These are phyloP conservation scores for Papilio polytes DNA, from an alignment of 1,140 invertebrate species.

Conservation along the genomic window DNA sequence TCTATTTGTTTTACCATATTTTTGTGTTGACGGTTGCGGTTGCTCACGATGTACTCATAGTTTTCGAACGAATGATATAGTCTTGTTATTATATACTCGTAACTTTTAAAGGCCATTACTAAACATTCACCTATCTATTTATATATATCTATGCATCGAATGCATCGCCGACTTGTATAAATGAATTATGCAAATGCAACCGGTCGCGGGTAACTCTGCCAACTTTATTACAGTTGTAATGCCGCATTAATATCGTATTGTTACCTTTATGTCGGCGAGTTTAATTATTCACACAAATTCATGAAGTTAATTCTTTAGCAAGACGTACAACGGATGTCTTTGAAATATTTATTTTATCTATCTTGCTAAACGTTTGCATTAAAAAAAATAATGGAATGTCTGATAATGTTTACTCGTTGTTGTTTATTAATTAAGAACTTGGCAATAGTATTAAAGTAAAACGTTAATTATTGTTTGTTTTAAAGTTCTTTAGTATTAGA, in stretches of 20 bases:
- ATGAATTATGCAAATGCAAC: constrained; percentile 73
- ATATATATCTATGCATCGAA: constrained; percentile 39
- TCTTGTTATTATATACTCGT: too few species aligned
- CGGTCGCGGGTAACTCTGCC: constrained; percentile 46
- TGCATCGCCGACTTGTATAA: constrained; percentile 70
- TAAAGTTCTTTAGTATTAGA: too few species aligned
- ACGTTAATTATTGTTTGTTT: too few species aligned
- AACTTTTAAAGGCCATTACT: too few species aligned
- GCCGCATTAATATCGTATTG: constrained; percentile 55
- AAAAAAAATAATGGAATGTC: not conserved
- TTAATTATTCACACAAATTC: constrained; percentile 52
- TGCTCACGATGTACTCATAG: too few species aligned
- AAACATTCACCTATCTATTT: too few species aligned
- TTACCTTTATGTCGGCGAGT: constrained; percentile 49
- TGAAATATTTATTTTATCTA: constrained; percentile 28
- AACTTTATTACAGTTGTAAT: constrained; percentile 60
- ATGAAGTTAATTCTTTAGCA: constrained; percentile 37
- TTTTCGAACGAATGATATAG: too few species aligned
- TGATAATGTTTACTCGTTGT: not conserved
- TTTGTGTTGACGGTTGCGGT: too few species aligned
- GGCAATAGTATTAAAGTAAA: not conserved
- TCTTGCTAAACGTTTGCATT: constrained; percentile 10
- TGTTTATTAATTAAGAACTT: not conserved
- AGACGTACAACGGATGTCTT: constrained; percentile 22
- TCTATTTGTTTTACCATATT: too few species aligned